Percentiles rank a stretch among this genome's conserved stretches.
Evolutionary conservation across 2,797 vertebrate genomes (phyloP).

Genomic region (Poecilia picta): DNA sequence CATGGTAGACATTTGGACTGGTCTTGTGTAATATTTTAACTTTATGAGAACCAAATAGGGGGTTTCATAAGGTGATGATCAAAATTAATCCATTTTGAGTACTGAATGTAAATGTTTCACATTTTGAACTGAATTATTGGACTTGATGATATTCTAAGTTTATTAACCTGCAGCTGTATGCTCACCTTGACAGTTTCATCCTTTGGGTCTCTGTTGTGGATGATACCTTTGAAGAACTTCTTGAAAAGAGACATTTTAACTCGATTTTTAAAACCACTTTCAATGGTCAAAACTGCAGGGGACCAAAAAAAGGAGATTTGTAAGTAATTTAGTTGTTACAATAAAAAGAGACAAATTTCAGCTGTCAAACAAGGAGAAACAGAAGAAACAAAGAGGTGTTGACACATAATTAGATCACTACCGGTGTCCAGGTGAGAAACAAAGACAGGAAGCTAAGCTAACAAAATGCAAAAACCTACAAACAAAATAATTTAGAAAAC

Average conservation of each 20-base stretch:
- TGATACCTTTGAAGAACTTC: slow-evolving; percentile 71
- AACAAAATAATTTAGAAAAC: background rate
- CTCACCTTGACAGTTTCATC: slow-evolving; percentile 51
- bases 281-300: background rate
- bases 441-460: background rate
- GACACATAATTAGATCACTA: background rate
- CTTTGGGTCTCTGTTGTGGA: slow-evolving; percentile 36
- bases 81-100: background rate
- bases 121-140: background rate
- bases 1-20: background rate
- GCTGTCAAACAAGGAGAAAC: background rate
- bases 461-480: background rate
- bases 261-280: slow-evolving; percentile 3
- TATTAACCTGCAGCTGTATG: background rate
- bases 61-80: background rate
- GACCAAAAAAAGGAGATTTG: background rate
- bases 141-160: background rate
- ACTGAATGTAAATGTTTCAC: background rate
- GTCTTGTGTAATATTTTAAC: background rate
- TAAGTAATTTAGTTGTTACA: background rate
- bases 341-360: background rate
- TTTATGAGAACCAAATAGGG: background rate
- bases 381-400: background rate
- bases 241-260: slow-evolving; percentile 83
- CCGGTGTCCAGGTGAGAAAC: background rate